Percentiles rank a stretch among this genome's conserved stretches.
These are phyloP conservation scores for Thereuonema tuberculata DNA, from an alignment of 1,140 invertebrate species.

Conservation along the genomic window DNA sequence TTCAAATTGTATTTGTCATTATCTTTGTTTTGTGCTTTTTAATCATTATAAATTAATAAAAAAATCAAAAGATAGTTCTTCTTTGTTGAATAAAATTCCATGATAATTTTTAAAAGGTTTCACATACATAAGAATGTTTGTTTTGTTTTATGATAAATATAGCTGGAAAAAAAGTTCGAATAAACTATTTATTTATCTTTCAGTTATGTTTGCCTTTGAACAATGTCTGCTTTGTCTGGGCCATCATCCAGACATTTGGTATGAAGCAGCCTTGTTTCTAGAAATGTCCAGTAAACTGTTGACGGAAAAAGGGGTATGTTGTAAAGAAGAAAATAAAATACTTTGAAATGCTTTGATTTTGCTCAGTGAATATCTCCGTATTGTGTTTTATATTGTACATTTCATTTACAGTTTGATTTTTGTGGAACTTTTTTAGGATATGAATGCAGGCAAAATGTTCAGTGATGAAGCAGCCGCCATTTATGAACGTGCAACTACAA, in stretches of 20 bases:
- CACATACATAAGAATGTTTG: no score
- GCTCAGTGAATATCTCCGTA: not conserved
- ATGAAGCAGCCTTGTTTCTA: slow-evolving; percentile 91
- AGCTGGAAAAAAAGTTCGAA: no score
- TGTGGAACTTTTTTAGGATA: slow-evolving; percentile 45
- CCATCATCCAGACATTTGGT: slow-evolving; percentile 98
- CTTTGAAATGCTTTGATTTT: not conserved
- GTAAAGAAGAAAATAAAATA: no score
- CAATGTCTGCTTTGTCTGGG: slow-evolving; percentile 91
- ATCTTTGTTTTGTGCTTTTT: no score
- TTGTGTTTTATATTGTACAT: not conserved
- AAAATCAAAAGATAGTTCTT: no score
- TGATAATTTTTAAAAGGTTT: no score
- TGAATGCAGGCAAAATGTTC: slow-evolving; percentile 77
- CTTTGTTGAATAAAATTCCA: no score
- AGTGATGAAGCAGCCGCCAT: slow-evolving; percentile 87
- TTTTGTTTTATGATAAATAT: no score
- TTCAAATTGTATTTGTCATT: no score
- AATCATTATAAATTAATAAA: no score
- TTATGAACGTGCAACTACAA: slow-evolving; percentile 76
- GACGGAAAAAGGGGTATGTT: slow-evolving; percentile 77
- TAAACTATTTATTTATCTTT: slow-evolving; percentile 17
- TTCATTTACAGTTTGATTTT: no score
- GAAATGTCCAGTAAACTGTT: slow-evolving; percentile 85
- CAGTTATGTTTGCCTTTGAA: slow-evolving; percentile 96